A percentile compares a stretch with the other conserved stretches of the same genome.
Conservation (phyloP, 2,888 invertebrate species). For the Cephus runcator region DNA sequence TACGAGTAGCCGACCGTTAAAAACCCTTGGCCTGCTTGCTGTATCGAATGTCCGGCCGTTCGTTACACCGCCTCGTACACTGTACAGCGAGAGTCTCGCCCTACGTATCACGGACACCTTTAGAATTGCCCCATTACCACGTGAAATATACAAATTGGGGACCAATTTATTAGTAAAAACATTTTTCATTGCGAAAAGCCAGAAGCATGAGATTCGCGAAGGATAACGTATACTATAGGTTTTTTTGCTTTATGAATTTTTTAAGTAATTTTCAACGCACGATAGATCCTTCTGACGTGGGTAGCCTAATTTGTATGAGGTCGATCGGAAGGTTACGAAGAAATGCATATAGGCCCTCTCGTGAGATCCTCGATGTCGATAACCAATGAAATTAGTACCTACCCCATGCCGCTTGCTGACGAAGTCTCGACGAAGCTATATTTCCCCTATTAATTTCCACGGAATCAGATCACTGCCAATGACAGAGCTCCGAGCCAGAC, state of each 20-base stretch:
- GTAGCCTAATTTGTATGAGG: neutral
- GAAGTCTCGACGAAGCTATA: neutral
- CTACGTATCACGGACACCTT: neutral
- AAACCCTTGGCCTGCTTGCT: neutral
- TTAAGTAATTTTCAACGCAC: neutral
- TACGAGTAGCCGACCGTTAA: neutral
- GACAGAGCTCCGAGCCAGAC: conserved; percentile 2
- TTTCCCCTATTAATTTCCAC: conserved; percentile 2
- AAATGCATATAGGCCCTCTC: neutral
- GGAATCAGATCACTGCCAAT: conserved; percentile 4
- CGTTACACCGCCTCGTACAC: neutral
- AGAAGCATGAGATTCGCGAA: neutral
- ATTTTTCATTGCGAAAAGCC: neutral
- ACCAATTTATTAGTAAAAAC: neutral
- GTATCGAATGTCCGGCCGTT: neutral
- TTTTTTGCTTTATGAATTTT: neutral
- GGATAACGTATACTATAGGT: too few relatives aligned
- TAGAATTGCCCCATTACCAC: neutral
- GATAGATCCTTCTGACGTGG: neutral
- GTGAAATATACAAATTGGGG: neutral
- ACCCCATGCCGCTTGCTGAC: neutral
- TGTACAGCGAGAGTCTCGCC: neutral
- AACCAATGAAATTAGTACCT: neutral
- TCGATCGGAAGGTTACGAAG: neutral
- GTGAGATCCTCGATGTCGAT: neutral